phyloP scores from a whole-genome alignment of 2,113 vertebrate species.

The Electrona antarctica region DNA sequence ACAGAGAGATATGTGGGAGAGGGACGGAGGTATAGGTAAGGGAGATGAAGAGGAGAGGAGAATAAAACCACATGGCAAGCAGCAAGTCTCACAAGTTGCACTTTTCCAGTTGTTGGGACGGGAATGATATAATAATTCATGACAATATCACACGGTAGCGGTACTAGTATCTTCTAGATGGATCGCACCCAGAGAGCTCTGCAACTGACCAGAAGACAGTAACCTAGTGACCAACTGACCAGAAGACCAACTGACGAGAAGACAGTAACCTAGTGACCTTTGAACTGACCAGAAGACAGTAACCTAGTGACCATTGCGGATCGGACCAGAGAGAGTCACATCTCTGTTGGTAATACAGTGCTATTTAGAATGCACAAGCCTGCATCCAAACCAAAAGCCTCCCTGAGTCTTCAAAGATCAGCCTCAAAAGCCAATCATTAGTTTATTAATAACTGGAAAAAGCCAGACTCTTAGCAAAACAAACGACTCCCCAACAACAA shows the following conservation, averaged over 20 bases:
- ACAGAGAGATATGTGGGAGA: slow-evolving; percentile 13
- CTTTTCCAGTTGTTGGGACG: slow-evolving; percentile 25
- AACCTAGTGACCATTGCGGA: not conserved
- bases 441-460: slow-evolving; percentile 37
- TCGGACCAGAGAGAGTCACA: slow-evolving; percentile 15
- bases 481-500: not conserved
- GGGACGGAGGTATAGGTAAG: slow-evolving; percentile 52
- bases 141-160: slow-evolving; percentile 4
- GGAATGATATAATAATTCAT: slow-evolving; percentile 17
- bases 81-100: slow-evolving; percentile 24
- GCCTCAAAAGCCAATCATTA: slow-evolving; percentile 24
- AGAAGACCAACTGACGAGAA: slow-evolving; percentile 16
- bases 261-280: not conserved
- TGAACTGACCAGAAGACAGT: not conserved
- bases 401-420: slow-evolving; percentile 73
- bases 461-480: slow-evolving; percentile 30
- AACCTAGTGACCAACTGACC: slow-evolving; percentile 6
- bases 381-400: slow-evolving; percentile 51
- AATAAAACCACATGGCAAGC: not conserved
- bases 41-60: not conserved
- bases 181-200: slow-evolving; percentile 22
- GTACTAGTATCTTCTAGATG: slow-evolving; percentile 43
- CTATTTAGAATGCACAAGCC: slow-evolving; percentile 28
- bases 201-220: slow-evolving; percentile 14
- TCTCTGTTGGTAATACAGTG: slow-evolving; percentile 32